Conservation (phyloP, 2,113 vertebrate genomes). For the Aramus guarauna region DNA sequence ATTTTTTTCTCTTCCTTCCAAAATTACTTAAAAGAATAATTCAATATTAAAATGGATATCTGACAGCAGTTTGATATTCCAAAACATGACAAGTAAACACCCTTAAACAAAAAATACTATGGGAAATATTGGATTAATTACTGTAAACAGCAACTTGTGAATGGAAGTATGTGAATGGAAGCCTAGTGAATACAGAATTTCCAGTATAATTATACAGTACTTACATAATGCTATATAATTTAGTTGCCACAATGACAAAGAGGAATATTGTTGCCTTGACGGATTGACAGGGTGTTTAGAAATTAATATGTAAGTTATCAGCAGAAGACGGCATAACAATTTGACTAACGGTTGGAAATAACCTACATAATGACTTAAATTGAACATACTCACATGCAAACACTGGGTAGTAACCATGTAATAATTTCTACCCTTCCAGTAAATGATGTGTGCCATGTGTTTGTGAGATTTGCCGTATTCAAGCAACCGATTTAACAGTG, state of each 20-base stretch:
- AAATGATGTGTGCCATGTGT: neutral
- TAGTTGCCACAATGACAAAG: neutral
- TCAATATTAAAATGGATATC: neutral
- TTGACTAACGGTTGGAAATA: neutral
- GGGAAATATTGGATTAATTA: neutral
- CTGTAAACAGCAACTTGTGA: neutral
- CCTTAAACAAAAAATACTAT: neutral
- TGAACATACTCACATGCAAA: neutral
- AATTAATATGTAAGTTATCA: conserved; percentile 11
- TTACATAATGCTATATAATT: conserved; percentile 16
- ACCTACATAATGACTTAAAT: conserved; percentile 6
- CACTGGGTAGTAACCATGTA: neutral
- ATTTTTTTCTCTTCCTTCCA: neutral
- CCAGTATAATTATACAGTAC: neutral
- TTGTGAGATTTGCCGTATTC: neutral
- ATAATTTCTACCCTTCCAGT: neutral
- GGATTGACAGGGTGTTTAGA: neutral
- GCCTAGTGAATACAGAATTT: neutral
- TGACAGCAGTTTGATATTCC: neutral
- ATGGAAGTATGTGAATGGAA: conserved; percentile 6
- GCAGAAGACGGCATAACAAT: neutral
- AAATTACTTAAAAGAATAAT: neutral
- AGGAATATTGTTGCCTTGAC: neutral
- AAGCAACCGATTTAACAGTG: neutral
- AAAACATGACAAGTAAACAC: neutral